Conservation (phyloP, 2,113 vertebrate species). For the Atractosteus spatula region DNA sequence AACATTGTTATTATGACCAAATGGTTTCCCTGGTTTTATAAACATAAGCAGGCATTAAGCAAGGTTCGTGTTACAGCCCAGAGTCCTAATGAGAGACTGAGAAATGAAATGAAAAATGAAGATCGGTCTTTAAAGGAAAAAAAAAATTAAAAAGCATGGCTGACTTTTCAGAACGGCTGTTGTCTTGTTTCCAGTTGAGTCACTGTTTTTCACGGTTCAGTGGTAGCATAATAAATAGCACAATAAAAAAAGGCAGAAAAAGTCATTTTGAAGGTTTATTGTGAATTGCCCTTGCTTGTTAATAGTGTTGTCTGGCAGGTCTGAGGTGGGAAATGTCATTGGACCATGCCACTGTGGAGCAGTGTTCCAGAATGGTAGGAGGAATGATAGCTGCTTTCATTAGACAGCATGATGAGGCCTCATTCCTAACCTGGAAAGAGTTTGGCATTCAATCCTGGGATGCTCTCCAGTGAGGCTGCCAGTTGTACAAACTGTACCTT, state of each 20-base stretch:
- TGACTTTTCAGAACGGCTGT: conserved; percentile 54
- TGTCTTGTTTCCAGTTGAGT: neutral
- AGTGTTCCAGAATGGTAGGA: too few relatives aligned
- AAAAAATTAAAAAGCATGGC: conserved; percentile 65
- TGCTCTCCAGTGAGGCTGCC: too few relatives aligned
- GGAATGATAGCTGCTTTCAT: too few relatives aligned
- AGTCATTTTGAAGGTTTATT: too few relatives aligned
- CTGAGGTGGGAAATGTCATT: too few relatives aligned
- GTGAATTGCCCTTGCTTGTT: too few relatives aligned
- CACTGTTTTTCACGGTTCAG: conserved; percentile 54
- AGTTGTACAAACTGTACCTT: too few relatives aligned
- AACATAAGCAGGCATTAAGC: conserved; percentile 69
- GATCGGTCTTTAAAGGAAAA: conserved; percentile 53
- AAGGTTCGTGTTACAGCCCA: conserved; percentile 62
- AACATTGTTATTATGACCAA: conserved; percentile 66
- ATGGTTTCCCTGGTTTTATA: conserved; percentile 66
- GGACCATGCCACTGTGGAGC: too few relatives aligned
- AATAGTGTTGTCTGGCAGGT: too few relatives aligned
- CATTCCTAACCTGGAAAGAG: too few relatives aligned
- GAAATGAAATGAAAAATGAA: conserved; percentile 60
- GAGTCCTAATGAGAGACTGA: conserved; percentile 68
- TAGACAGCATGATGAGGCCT: too few relatives aligned
- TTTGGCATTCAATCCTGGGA: too few relatives aligned
- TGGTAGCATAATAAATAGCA: conserved; percentile 43
- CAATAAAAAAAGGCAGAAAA: conserved; percentile 47